Conservation (phyloP, 2,113 vertebrate genomes). For the Rhombomys opimus region DNA sequence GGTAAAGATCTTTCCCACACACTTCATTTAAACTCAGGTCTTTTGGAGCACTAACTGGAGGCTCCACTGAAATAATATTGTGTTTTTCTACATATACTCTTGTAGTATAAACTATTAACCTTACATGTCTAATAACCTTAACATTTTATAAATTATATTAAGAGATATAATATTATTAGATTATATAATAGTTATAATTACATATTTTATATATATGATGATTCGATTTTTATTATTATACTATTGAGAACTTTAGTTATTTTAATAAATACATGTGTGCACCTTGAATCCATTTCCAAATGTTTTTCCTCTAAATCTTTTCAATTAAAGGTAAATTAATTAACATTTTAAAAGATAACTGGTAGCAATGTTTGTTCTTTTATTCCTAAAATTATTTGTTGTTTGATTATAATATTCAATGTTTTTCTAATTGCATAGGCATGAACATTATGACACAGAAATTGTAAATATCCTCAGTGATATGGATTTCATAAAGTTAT, state of each 20-base stretch:
- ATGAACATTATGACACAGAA: background rate
- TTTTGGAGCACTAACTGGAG: no score
- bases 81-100: no score
- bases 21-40: no score
- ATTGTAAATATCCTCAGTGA: constrained; percentile 25
- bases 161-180: background rate
- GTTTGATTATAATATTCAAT: background rate
- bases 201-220: no score
- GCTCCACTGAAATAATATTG: no score
- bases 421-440: background rate
- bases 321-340: background rate
- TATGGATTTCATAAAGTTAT: background rate
- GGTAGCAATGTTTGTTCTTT: background rate
- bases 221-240: no score
- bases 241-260: background rate
- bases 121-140: no score
- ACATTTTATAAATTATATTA: no score
- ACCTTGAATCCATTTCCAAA: background rate
- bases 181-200: background rate
- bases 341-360: background rate
- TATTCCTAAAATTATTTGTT: background rate
- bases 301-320: constrained; percentile 10
- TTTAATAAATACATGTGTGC: background rate
- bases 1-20: no score
- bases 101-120: no score